These are phyloP conservation scores for Tenthredo notha DNA, from an alignment of 2,888 invertebrate genomes.

Conservation along the genomic window DNA sequence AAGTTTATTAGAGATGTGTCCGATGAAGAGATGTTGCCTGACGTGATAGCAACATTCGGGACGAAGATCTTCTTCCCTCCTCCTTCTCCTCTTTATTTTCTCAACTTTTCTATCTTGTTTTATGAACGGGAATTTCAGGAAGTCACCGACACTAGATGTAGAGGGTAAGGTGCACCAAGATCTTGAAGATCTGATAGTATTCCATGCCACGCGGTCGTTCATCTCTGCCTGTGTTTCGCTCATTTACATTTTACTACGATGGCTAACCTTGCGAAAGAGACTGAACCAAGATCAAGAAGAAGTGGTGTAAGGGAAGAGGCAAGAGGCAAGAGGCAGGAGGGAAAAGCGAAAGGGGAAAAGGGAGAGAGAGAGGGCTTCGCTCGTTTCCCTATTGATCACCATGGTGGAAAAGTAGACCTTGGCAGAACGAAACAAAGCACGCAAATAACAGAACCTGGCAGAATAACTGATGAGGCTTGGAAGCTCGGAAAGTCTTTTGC, in stretches of 20 bases:
- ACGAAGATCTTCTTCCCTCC: neutral
- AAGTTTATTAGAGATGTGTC: conserved; percentile 35
- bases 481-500: conserved; percentile 28
- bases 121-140: neutral
- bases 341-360: neutral
- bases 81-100: neutral
- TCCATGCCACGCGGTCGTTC: conserved; percentile 8
- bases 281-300: conserved; percentile 33
- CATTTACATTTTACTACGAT: conserved; percentile 29
- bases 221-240: conserved; percentile 34
- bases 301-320: neutral
- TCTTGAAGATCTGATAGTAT: conserved; percentile 39
- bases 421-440: conserved; percentile 60
- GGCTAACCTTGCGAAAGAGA: conserved; percentile 25
- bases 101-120: conserved; percentile 9
- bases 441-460: conserved; percentile 71
- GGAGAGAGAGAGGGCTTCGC: conserved; percentile 30
- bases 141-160: neutral
- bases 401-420: conserved; percentile 52
- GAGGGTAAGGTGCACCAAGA: neutral
- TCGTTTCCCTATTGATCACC: conserved; percentile 61
- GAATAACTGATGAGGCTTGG: conserved; percentile 72
- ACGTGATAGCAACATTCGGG: neutral
- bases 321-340: neutral
- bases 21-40: conserved; percentile 13